Percentiles rank a stretch among this genome's conserved stretches.
Conservation (phyloP, 2,797 vertebrate genomes). For the Platalea minor region DNA sequence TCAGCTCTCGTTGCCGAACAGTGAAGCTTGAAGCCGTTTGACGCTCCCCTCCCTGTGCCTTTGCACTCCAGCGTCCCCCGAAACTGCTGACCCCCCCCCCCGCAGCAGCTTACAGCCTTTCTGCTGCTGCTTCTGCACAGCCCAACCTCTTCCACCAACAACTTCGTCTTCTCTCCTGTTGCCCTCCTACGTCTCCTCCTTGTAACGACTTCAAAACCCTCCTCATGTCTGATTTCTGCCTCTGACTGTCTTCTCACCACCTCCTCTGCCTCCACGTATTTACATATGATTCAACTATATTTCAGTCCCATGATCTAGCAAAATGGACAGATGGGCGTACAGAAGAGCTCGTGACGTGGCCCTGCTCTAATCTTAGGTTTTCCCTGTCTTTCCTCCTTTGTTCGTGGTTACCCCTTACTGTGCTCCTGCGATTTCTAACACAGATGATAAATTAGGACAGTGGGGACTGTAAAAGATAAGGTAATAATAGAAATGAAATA, state of each 20-base stretch:
- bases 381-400: conserved; percentile 20
- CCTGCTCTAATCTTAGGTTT: neutral
- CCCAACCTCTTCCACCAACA: neutral
- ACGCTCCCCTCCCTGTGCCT: neutral
- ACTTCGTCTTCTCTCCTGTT: neutral
- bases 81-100: neutral
- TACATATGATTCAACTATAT: neutral
- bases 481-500: conserved; percentile 68
- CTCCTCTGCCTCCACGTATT: neutral
- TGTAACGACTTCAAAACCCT: neutral
- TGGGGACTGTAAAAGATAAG: conserved; percentile 61
- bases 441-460: conserved; percentile 55
- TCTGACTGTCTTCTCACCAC: neutral
- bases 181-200: neutral
- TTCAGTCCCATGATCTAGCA: neutral
- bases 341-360: neutral
- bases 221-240: neutral
- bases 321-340: neutral
- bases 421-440: conserved; percentile 6
- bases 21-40: neutral
- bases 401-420: neutral
- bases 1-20: neutral
- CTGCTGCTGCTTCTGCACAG: neutral
- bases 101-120: neutral
- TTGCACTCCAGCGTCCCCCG: neutral